Evolutionary conservation across 2,113 vertebrate species (phyloP).

Genomic region (Phaethornis superciliosus): DNA sequence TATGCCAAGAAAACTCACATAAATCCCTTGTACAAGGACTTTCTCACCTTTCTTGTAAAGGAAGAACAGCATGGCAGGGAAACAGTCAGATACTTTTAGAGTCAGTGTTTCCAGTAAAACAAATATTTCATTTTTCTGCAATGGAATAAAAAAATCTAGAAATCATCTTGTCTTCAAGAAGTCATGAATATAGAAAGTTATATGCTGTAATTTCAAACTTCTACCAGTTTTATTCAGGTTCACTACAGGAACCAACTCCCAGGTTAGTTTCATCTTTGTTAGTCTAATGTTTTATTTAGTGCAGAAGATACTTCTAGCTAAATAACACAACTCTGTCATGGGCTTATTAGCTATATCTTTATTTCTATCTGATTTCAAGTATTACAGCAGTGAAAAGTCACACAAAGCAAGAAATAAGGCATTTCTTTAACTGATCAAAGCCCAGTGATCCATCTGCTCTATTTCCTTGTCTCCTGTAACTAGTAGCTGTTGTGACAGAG

Average conservation of each 20-base stretch:
- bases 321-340: not conserved
- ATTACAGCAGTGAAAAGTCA: not conserved
- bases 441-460: not conserved
- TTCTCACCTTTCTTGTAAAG: not conserved
- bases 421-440: not conserved
- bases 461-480: not conserved
- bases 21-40: not conserved
- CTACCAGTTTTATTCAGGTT: not conserved
- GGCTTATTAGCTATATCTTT: not conserved
- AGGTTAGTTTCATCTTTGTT: not conserved
- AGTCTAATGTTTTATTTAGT: not conserved
- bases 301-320: not conserved
- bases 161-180: not conserved
- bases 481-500: not conserved
- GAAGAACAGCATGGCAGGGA: not conserved
- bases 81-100: not conserved
- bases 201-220: not conserved
- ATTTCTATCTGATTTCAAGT: not conserved
- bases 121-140: not conserved
- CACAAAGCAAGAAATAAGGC: not conserved
- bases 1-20: not conserved
- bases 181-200: not conserved
- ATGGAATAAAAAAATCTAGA: not conserved
- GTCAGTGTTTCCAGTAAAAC: not conserved
- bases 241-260: not conserved